Evolutionary conservation across 2,113 vertebrate genomes (phyloP).

Genomic region (Dasyprocta punctata): DNA sequence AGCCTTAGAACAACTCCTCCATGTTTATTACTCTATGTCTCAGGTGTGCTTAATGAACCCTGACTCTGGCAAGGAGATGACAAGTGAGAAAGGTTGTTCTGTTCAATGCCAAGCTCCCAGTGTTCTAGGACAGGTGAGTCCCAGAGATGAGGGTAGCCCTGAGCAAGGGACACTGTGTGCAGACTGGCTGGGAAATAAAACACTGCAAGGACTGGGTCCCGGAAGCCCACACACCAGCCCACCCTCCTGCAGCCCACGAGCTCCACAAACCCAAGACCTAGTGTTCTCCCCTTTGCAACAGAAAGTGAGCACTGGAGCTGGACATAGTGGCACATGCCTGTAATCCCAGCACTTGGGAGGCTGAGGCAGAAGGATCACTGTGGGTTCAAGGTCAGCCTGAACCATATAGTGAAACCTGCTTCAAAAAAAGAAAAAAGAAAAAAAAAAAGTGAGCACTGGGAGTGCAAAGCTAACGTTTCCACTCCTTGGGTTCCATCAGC

Average conservation of each 20-base stretch:
- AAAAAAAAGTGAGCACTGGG: not conserved
- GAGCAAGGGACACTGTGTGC: accelerated
- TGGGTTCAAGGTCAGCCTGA: too few species aligned
- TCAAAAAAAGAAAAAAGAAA: too few species aligned
- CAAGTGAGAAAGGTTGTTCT: not conserved
- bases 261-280: too few species aligned
- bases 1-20: not conserved
- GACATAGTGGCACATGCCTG: too few species aligned
- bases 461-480: too few species aligned
- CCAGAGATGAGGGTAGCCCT: not conserved
- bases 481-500: not conserved
- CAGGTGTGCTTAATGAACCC: not conserved
- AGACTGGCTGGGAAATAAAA: not conserved
- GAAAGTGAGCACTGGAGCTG: not conserved
- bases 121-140: not conserved
- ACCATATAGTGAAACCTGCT: too few species aligned
- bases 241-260: not conserved
- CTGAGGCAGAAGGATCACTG: too few species aligned
- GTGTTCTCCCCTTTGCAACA: not conserved
- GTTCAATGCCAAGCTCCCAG: not conserved
- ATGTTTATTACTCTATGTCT: not conserved
- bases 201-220: accelerated
- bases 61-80: not conserved
- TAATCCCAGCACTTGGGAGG: too few species aligned
- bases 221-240: too few species aligned